Evolutionary conservation across 2,113 vertebrate species (phyloP).

Genomic region (Cephalopterus ornatus): DNA sequence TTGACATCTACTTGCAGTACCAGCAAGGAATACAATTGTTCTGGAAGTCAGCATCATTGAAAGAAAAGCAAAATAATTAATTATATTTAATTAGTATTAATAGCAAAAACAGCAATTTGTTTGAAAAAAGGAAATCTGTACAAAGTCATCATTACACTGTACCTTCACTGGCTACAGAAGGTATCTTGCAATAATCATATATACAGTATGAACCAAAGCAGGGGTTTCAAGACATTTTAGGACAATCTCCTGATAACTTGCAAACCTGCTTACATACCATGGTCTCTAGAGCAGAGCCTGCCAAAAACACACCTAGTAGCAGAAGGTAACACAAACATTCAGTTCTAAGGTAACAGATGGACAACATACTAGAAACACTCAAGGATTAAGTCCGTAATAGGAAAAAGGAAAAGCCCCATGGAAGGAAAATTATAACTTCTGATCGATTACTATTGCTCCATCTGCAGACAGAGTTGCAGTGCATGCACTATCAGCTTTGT

Average conservation of each 20-base stretch:
- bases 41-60: neutral
- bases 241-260: neutral
- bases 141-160: neutral
- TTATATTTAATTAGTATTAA: neutral
- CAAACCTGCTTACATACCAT: neutral
- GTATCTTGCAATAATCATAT: neutral
- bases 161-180: neutral
- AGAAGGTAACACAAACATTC: neutral
- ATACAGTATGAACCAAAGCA: neutral
- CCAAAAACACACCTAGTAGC: neutral
- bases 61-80: neutral
- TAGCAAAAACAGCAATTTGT: neutral
- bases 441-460: slow-evolving; percentile 38
- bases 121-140: neutral
- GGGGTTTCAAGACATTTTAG: neutral
- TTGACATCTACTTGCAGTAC: neutral
- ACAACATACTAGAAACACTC: neutral
- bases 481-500: slow-evolving; percentile 13
- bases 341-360: neutral
- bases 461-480: neutral
- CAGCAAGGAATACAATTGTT: neutral
- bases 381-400: neutral
- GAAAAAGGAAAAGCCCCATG: neutral
- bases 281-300: neutral
- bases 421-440: neutral